These are phyloP conservation scores for Ascaphus truei DNA, from an alignment of 2,113 vertebrate species.

Conservation along the genomic window DNA sequence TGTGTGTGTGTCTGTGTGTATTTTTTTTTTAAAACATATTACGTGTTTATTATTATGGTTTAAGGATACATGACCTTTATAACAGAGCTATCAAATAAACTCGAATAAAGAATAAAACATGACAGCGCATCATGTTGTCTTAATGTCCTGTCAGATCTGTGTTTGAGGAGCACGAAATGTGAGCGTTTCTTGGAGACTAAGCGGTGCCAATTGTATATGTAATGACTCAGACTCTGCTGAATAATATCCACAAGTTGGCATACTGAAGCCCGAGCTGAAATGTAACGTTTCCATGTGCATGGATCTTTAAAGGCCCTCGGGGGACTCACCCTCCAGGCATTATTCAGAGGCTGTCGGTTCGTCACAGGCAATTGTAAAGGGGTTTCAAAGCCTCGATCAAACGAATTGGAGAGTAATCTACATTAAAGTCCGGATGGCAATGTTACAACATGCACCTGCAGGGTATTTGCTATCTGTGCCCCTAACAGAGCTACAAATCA, in stretches of 20 bases:
- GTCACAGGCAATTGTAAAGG: slow-evolving; percentile 77
- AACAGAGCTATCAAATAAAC: too few species aligned
- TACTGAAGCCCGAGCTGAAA: slow-evolving; percentile 48
- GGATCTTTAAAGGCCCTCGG: slow-evolving; percentile 65
- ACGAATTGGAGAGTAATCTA: slow-evolving; percentile 68
- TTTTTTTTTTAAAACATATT: too few species aligned
- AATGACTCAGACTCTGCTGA: too few species aligned
- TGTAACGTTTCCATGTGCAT: slow-evolving; percentile 37
- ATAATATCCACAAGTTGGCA: slow-evolving; percentile 50
- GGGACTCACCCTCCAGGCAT: slow-evolving; percentile 69
- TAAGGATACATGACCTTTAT: too few species aligned
- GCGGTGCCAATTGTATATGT: too few species aligned
- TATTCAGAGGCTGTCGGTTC: slow-evolving; percentile 69
- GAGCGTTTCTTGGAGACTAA: too few species aligned
- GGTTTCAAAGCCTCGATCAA: slow-evolving; percentile 75
- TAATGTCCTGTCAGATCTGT: too few species aligned
- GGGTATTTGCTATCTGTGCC: slow-evolving; percentile 63
- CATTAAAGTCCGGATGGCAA: slow-evolving; percentile 70
- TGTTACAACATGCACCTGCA: slow-evolving; percentile 69
- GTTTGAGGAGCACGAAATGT: too few species aligned
- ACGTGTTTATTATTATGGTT: too few species aligned
- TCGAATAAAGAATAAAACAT: too few species aligned
- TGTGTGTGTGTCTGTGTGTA: too few species aligned
- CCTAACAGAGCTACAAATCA: slow-evolving; percentile 69
- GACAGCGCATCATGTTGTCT: too few species aligned